Percentiles rank a stretch among this genome's conserved stretches.
These are phyloP conservation scores for Seira musarum DNA, from an alignment of 2,888 invertebrate species.

Conservation along the genomic window DNA sequence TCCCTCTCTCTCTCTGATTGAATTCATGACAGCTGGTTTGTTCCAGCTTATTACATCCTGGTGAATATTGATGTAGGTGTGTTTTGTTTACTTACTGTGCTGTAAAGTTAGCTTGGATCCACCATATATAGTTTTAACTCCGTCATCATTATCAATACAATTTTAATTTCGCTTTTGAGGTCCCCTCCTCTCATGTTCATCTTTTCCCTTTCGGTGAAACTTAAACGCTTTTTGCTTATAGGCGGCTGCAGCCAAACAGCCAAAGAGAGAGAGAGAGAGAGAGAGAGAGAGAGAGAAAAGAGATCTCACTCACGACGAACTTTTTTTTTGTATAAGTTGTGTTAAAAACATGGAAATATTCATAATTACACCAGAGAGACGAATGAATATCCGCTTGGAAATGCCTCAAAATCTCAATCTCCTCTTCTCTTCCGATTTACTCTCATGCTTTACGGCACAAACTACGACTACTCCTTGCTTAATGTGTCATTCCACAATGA, in stretches of 20 bases:
- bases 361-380: constrained; percentile 54
- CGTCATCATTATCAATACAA: constrained; percentile 20
- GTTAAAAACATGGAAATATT: constrained; percentile 27
- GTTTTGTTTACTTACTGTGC: background rate
- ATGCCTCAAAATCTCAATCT: constrained; percentile 58
- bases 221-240: constrained; percentile 13
- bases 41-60: constrained; percentile 34
- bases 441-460: background rate
- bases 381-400: constrained; percentile 44
- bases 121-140: background rate
- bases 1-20: constrained; percentile 34
- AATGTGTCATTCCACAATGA: constrained; percentile 44
- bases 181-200: background rate
- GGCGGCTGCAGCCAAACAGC: background rate
- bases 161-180: constrained; percentile 20
- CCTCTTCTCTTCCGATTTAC: constrained; percentile 21
- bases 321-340: constrained; percentile 1
- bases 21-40: constrained; percentile 54
- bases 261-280: background rate
- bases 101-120: background rate
- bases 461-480: background rate
- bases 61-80: constrained; percentile 5
- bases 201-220: constrained; percentile 10
- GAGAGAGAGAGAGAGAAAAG: no score
- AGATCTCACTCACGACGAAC: no score